Conservation (phyloP, 2,113 vertebrate species). For the Solenodon paradoxus region DNA sequence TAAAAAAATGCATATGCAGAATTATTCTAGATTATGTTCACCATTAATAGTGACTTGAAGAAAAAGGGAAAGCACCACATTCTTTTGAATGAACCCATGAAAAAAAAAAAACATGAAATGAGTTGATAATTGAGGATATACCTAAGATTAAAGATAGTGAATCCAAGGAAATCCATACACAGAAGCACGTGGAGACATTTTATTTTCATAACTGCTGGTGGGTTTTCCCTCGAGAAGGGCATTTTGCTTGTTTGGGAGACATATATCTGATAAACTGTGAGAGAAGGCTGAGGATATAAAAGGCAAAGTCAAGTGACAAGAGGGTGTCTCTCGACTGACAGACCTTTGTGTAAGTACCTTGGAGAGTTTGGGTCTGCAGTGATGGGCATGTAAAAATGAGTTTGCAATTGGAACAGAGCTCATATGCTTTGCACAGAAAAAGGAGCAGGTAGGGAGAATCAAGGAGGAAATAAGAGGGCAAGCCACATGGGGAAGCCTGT, state of each 20-base stretch:
- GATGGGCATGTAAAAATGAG: not conserved
- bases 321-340: not conserved
- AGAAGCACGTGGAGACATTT: not conserved
- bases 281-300: not conserved
- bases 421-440: not conserved
- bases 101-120: not conserved
- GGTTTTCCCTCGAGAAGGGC: not conserved
- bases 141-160: not conserved
- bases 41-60: not conserved
- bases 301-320: not conserved
- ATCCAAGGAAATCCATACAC: not conserved
- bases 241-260: not conserved
- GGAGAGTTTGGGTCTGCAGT: not conserved
- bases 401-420: not conserved
- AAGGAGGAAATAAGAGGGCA: not conserved
- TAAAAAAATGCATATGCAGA: not conserved
- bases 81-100: not conserved
- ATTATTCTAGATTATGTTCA: not conserved
- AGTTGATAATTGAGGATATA: not conserved
- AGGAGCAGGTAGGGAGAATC: not conserved
- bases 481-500: accelerated
- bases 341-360: not conserved
- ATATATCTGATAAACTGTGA: not conserved
- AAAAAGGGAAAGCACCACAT: not conserved
- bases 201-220: not conserved